A percentile compares a stretch with the other conserved stretches of the same genome.
Evolutionary conservation across 2,797 vertebrate genomes (phyloP).

Genomic region (Percopsis omiscomaycus): DNA sequence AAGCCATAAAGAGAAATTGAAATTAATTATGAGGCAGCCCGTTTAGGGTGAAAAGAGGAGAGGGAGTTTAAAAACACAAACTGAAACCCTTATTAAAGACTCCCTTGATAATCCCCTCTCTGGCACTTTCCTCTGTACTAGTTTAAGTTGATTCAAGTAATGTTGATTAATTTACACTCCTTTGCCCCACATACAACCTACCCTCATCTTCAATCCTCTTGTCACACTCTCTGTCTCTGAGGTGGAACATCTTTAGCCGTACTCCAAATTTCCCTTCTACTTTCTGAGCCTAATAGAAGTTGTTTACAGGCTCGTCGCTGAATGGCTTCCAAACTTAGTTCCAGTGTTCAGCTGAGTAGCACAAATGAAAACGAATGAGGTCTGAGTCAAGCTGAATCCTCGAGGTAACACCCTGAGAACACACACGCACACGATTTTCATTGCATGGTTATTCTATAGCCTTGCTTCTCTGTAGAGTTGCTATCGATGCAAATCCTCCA

Average conservation of each 20-base stretch:
- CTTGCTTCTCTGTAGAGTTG: too few relatives aligned
- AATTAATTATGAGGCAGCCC: constrained; percentile 46
- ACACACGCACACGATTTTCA: not conserved
- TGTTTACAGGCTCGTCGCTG: constrained; percentile 58
- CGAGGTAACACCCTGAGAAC: constrained; percentile 42
- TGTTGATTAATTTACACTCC: constrained; percentile 30
- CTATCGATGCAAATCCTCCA: too few relatives aligned
- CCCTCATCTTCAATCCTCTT: constrained; percentile 13
- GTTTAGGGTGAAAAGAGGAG: constrained; percentile 18
- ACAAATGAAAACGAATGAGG: constrained; percentile 68
- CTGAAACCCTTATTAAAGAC: constrained; percentile 8
- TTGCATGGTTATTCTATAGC: too few relatives aligned
- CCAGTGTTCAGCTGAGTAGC: constrained; percentile 58
- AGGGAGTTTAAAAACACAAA: constrained; percentile 28
- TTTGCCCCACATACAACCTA: constrained; percentile 14
- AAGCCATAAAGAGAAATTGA: constrained; percentile 30
- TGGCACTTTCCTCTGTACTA: constrained; percentile 1
- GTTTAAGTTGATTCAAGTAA: constrained; percentile 24
- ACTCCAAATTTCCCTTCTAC: constrained; percentile 42
- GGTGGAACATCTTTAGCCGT: constrained; percentile 36
- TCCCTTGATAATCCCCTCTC: constrained; percentile 31
- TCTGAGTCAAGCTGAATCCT: constrained; percentile 49
- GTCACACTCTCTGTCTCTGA: constrained; percentile 24
- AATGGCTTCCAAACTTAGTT: constrained; percentile 55
- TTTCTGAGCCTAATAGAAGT: constrained; percentile 46